Evolutionary conservation across 2,113 vertebrate genomes (phyloP).

Genomic region (Lynx canadensis): DNA sequence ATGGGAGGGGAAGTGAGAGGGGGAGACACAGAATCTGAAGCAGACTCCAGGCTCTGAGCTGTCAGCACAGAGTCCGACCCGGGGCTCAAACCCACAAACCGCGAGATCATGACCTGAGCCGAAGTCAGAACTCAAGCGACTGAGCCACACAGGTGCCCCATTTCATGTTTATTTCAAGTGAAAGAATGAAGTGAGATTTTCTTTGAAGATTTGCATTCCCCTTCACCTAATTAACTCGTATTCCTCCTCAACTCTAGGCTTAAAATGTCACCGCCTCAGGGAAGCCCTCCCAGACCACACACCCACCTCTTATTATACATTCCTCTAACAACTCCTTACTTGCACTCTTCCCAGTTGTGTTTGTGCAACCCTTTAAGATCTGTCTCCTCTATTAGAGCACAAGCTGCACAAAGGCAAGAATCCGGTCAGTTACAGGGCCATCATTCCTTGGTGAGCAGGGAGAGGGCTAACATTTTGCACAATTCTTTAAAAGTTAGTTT

Average conservation of each 20-base stretch:
- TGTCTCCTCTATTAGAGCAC: background rate
- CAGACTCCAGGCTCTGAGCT: too few relatives aligned
- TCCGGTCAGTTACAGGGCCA: background rate
- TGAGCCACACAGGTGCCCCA: background rate
- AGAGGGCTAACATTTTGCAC: conserved; percentile 6
- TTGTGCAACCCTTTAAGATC: background rate
- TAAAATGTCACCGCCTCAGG: background rate
- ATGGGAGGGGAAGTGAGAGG: too few relatives aligned
- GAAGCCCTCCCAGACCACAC: conserved; percentile 11
- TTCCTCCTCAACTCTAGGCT: background rate
- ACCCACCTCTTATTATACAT: background rate
- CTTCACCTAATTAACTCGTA: background rate
- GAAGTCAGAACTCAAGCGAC: too few relatives aligned
- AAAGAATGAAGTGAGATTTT: conserved; percentile 36
- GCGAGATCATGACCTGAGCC: too few relatives aligned
- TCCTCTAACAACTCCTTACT: background rate
- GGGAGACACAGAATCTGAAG: too few relatives aligned
- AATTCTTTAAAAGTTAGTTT: conserved; percentile 24
- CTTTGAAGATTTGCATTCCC: background rate
- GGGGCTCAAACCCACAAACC: too few relatives aligned
- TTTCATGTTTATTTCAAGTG: background rate
- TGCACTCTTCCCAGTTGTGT: background rate
- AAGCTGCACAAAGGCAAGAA: background rate
- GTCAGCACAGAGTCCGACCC: too few relatives aligned
- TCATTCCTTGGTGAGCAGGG: background rate